Evolutionary conservation across 2,888 invertebrate genomes (phyloP), one percentile per base, ranked within the genome.

Genomic region (Andrena trimmerana): DNA sequence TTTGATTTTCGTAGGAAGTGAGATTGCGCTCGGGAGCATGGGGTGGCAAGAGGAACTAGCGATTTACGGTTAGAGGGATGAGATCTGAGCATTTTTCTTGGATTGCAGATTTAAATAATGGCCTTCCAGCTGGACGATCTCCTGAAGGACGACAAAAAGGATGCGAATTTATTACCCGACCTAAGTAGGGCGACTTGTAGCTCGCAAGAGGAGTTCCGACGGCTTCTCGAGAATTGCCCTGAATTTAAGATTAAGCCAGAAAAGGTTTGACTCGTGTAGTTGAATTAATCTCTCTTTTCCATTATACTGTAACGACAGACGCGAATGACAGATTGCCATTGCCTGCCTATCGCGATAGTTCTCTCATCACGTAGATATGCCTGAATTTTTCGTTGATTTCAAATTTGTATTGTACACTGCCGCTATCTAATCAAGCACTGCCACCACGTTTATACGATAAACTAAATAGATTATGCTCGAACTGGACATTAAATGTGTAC

Each of bases 191-290:
- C 96, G 60, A 96, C 96, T 7, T 97, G 97, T 68, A 97, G 96
- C 89, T 96, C 96, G 10, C 96, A 96, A 83, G 98, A 98, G 90
- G 98, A 98, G 92, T 97, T 97, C 88, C 96, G 97, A 90, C 96
- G 96, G 78, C 95, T 98, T 66, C 95, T 97, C 93, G 98, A 98
- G 91, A 97, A 97, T 94, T 97, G 98, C 13, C 98, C 98, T 0
- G 98, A 98, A 93, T 98, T 97, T 92, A 98, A 98, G 94, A 97
- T 98, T 88, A 96, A 97, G 86, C 96, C 97, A 0, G 98, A 98
- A 92, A 98, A 97, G 95, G 97, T 96, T 94, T 82, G 75, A 66
- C 48, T 62, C 27, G 60, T 62, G 4, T 7, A 33, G 29, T 31
- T 71, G 29, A 76, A 33, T 54, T 60, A 20, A 36, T 42, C n/a